These are phyloP conservation scores for Scortum barcoo DNA, from an alignment of 2,113 vertebrate genomes.

Conservation along the genomic window DNA sequence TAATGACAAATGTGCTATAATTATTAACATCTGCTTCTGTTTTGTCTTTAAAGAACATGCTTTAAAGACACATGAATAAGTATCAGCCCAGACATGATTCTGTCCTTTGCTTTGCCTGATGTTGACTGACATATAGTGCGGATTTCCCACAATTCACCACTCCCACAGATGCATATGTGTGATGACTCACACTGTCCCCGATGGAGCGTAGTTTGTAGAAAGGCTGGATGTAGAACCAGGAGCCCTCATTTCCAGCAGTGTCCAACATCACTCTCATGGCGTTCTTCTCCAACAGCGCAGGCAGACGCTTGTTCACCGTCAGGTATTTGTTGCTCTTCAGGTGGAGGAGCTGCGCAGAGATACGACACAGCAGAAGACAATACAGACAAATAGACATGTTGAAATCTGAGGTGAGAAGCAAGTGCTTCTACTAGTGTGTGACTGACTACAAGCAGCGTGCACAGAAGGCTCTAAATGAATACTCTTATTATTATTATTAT, in stretches of 20 bases:
- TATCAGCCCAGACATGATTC: neutral
- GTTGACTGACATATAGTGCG: neutral
- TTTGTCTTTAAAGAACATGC: neutral
- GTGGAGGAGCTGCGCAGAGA: slow-evolving; percentile 90
- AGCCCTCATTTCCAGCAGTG: slow-evolving; percentile 97
- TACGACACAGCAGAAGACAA: neutral
- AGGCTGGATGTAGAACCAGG: slow-evolving; percentile 99
- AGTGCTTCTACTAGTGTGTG: neutral
- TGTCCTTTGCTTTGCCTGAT: neutral
- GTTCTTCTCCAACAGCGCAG: slow-evolving; percentile 97
- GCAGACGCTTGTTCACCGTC: slow-evolving; percentile 98
- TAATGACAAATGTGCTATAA: neutral
- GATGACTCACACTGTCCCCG: slow-evolving; percentile 93
- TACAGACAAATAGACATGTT: neutral
- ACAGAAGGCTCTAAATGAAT: neutral
- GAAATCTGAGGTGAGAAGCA: neutral
- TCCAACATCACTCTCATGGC: slow-evolving; percentile 98
- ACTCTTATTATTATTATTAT: neutral
- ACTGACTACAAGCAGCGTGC: neutral
- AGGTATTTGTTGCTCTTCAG: slow-evolving; percentile 99
- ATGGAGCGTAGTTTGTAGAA: slow-evolving; percentile 99
- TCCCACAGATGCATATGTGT: neutral
- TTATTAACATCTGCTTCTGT: no score
- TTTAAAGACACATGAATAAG: neutral
- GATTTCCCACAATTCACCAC: neutral